phyloP scores from a whole-genome alignment of 2,888 invertebrate genomes.

The Cheilosia impressa region DNA sequence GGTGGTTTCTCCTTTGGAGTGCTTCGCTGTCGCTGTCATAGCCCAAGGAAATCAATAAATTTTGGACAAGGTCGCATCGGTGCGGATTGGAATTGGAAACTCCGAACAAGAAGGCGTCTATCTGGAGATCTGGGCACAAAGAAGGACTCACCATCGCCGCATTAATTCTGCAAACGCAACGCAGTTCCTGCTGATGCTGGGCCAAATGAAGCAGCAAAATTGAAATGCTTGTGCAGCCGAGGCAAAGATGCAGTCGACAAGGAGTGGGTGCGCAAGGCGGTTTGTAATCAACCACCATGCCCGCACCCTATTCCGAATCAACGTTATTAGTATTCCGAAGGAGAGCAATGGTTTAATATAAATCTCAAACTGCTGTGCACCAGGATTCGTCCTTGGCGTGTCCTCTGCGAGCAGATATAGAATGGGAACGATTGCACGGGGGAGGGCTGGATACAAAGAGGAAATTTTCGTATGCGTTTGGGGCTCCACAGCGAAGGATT shows the following conservation, averaged over 20 bases:
- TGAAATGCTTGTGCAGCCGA: constrained; percentile 68
- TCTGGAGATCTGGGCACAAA: constrained; percentile 10
- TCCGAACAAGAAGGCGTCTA: constrained; percentile 6
- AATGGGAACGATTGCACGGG: constrained; percentile 28
- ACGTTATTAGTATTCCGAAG: constrained; percentile 74
- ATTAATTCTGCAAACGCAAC: constrained; percentile 70
- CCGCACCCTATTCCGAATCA: constrained; percentile 33
- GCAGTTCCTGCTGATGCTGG: constrained; percentile 45
- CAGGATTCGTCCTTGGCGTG: constrained; percentile 71
- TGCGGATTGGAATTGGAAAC: constrained; percentile 62
- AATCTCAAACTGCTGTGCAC: constrained; percentile 69
- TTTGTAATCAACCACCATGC: constrained; percentile 57
- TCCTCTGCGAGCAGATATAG: constrained; percentile 56
- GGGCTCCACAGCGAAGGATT: constrained; percentile 66
- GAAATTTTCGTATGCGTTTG: constrained; percentile 72
- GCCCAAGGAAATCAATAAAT: constrained; percentile 74
- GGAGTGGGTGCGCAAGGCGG: not conserved
- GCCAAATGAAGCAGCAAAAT: constrained; percentile 75
- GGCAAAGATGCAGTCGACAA: constrained; percentile 52
- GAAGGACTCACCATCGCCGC: constrained; percentile 43
- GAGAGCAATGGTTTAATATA: constrained; percentile 75
- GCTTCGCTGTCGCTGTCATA: constrained; percentile 42
- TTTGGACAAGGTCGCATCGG: constrained; percentile 72
- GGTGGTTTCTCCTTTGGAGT: constrained; percentile 17
- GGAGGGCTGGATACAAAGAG: constrained; percentile 51